Evolutionary conservation across 2,797 vertebrate species (phyloP).

Genomic region (Sebastes umbrosus): DNA sequence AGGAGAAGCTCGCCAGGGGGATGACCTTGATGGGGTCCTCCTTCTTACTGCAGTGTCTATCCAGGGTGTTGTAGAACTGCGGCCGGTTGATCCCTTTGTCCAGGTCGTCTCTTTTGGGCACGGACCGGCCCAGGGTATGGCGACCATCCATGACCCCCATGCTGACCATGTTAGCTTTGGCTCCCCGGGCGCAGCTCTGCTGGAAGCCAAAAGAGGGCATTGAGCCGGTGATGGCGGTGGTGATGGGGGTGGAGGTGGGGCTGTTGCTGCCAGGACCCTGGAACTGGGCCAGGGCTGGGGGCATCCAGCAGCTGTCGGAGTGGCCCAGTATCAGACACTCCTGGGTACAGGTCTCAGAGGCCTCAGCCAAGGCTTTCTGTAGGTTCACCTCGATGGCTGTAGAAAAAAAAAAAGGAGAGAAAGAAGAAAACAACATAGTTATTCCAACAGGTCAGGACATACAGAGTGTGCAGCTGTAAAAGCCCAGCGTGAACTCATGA

Average conservation of each 20-base stretch:
- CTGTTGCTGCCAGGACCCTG: slow-evolving; percentile 82
- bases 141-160: slow-evolving; percentile 84
- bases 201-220: slow-evolving; percentile 89
- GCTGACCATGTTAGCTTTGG: slow-evolving; percentile 79
- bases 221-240: slow-evolving; percentile 73
- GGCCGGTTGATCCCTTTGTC: slow-evolving; percentile 86
- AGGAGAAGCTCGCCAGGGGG: slow-evolving; percentile 90
- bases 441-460: slow-evolving; percentile 38
- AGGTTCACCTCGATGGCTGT: slow-evolving; percentile 95
- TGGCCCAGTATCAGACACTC: slow-evolving; percentile 98
- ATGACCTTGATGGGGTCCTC: slow-evolving; percentile 94
- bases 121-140: slow-evolving; percentile 88
- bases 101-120: slow-evolving; percentile 90
- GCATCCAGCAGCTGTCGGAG: slow-evolving; percentile 99
- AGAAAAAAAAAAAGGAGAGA: slow-evolving; percentile 14
- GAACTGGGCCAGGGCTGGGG: slow-evolving; percentile 88
- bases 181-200: slow-evolving; percentile 85
- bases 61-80: slow-evolving; percentile 93
- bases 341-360: slow-evolving; percentile 96
- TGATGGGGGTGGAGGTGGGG: slow-evolving; percentile 71
- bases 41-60: slow-evolving; percentile 89
- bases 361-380: slow-evolving; percentile 94
- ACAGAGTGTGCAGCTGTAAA: slow-evolving; percentile 18
- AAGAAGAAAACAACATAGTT: slow-evolving; percentile 38
- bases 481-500: slow-evolving; percentile 38